Evolutionary conservation across 2,888 invertebrate genomes (phyloP).

Genomic region (Temnothorax ravouxi): DNA sequence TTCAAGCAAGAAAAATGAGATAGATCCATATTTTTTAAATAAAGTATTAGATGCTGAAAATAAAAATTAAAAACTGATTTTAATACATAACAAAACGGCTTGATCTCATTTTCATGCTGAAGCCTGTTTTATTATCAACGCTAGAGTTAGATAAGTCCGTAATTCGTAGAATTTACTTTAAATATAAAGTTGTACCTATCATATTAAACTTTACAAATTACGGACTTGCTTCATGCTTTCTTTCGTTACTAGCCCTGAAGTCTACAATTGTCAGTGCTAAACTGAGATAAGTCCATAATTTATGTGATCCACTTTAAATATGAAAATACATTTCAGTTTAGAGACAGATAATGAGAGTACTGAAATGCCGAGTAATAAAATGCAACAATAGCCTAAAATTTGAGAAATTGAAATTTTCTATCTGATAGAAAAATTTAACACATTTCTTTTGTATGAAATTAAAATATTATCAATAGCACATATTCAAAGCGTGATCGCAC

Average conservation of each 20-base stretch:
- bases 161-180: constrained; percentile 9
- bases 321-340: not conserved
- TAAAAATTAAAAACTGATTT: not conserved
- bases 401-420: not conserved
- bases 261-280: constrained; percentile 4
- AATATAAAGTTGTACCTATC: not conserved
- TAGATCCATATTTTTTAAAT: not conserved
- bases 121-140: not conserved
- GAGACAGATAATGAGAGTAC: not conserved
- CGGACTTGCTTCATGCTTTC: not conserved
- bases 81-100: too few relatives aligned
- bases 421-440: not conserved
- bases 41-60: not conserved
- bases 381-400: not conserved
- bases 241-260: not conserved
- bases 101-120: constrained; percentile 1
- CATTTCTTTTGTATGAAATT: not conserved
- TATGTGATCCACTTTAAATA: constrained; percentile 3
- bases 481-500: not conserved
- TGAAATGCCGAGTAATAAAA: not conserved
- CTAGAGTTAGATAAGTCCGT: constrained; percentile 7
- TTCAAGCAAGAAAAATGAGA: not conserved
- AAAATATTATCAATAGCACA: not conserved
- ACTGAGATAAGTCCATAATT: constrained; percentile 2
- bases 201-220: not conserved